These are phyloP conservation scores for Palaemon carinicauda DNA, from an alignment of 1,140 invertebrate genomes.

Conservation along the genomic window DNA sequence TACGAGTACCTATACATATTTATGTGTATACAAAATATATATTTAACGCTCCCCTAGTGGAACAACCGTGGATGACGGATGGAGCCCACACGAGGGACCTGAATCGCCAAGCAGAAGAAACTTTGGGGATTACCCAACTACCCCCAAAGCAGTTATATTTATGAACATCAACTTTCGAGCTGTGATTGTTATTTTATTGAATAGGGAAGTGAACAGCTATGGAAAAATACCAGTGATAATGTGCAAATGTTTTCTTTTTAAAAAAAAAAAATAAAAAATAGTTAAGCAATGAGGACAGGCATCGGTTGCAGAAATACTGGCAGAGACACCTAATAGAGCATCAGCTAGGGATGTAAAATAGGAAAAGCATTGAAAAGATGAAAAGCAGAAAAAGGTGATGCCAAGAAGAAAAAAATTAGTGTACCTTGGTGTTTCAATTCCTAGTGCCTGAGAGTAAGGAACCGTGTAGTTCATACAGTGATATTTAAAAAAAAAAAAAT, in stretches of 20 bases:
- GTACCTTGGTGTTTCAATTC: conserved; percentile 33
- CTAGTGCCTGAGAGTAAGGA: conserved; percentile 48
- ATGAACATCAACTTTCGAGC: conserved; percentile 28
- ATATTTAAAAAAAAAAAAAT: conserved; percentile 40
- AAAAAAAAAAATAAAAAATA: no score
- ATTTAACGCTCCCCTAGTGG: conserved; percentile 46
- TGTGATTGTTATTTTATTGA: conserved; percentile 22
- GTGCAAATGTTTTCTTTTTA: no score
- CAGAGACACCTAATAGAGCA: conserved; percentile 15
- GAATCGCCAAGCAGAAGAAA: conserved; percentile 45
- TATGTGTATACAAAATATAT: conserved; percentile 36
- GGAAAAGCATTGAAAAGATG: neutral
- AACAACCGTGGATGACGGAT: conserved; percentile 41
- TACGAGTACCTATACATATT: conserved; percentile 11
- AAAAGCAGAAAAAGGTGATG: conserved; percentile 16
- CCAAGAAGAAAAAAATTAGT: neutral
- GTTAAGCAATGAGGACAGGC: no score
- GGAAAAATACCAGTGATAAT: no score
- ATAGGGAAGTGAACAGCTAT: neutral
- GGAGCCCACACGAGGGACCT: conserved; percentile 39
- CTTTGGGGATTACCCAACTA: neutral
- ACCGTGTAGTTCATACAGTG: conserved; percentile 52
- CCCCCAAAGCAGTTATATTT: neutral
- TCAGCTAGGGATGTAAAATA: neutral
- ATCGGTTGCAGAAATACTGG: no score